Percentiles rank a stretch among this genome's conserved stretches.
phyloP scores from a whole-genome alignment of 2,113 vertebrate species.

The Sapajus apella region DNA sequence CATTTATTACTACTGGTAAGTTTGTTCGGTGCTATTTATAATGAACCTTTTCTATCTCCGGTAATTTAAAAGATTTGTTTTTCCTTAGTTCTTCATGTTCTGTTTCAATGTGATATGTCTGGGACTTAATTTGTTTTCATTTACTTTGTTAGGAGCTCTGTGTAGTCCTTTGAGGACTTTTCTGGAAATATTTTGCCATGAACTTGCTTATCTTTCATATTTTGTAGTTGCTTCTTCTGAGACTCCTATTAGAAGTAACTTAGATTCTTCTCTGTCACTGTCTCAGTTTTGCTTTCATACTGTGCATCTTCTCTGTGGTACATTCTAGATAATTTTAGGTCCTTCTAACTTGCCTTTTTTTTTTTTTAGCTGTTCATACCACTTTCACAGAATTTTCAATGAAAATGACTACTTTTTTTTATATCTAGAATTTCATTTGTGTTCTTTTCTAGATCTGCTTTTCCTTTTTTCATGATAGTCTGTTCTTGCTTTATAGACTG shows the following conservation, averaged over 20 bases:
- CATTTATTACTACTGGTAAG: not conserved
- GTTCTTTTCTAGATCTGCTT: not conserved
- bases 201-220: not conserved
- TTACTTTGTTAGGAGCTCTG: not conserved
- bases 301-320: not conserved
- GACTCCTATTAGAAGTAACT: not conserved
- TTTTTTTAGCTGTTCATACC: not conserved
- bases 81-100: not conserved
- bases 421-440: not conserved
- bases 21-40: not conserved
- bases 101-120: not conserved
- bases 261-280: not conserved
- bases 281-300: not conserved
- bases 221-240: not conserved
- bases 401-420: not conserved
- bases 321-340: not conserved
- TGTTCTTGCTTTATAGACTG: not conserved
- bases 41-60: not conserved
- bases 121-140: not conserved
- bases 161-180: not conserved
- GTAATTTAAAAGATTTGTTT: constrained; percentile 7
- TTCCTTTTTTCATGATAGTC: not conserved
- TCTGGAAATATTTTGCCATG: not conserved
- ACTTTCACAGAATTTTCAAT: not conserved
- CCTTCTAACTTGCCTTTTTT: not conserved